Base-by-base conservation (phyloP, 2,113 vertebrate species). In the Centropristis striata region DNA sequence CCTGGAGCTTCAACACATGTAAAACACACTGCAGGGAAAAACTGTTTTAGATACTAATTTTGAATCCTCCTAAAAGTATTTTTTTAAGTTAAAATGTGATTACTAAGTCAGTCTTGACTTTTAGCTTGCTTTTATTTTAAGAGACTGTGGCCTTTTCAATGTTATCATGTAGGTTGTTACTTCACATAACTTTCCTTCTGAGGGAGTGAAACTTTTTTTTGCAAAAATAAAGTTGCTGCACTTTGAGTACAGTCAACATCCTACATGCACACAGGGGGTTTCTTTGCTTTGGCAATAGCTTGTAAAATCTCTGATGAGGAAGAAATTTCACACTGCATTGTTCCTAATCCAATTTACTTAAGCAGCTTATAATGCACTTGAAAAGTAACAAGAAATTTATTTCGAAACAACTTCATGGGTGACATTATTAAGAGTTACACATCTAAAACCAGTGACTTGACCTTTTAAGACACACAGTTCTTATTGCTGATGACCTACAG, bases 271-370 rank as follows among this genome's bases (percentile, higher is more conserved):
- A 71, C 15, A 12, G 10, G 10, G 1, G 2, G 11, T 18, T 70
- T 49, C 8, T 50, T 71, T 49, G 37, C 10, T 44, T 28, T 61
- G 14, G 49, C 15, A 21, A 46, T 16, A 47, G 60, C 59, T 65
- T 42, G 15, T 46, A 20, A 53, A 73, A 66, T 41, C 41, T 67
- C 14, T 70, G 58, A 51, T 63, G 44, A 71, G 69, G 27, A 54
- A 21, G 14, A 36, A 14, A 67, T 59, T 42, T 54, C 44, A 60
- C 53, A 64, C 54, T 37, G 32, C 55, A 61, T 74, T 82, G 67
- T 80, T 74, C 37, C 63, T 37, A 66, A 61, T 82, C 67, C 54
- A 72, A 49, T 72, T 69, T 46, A 46, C 39, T 23, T 57, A 66
- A 66, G 27, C 28, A 53, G 15, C 51, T 78, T 36, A 57, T 37